Conservation (phyloP, 2,888 invertebrate genomes). For the Octodonta nipae region DNA sequence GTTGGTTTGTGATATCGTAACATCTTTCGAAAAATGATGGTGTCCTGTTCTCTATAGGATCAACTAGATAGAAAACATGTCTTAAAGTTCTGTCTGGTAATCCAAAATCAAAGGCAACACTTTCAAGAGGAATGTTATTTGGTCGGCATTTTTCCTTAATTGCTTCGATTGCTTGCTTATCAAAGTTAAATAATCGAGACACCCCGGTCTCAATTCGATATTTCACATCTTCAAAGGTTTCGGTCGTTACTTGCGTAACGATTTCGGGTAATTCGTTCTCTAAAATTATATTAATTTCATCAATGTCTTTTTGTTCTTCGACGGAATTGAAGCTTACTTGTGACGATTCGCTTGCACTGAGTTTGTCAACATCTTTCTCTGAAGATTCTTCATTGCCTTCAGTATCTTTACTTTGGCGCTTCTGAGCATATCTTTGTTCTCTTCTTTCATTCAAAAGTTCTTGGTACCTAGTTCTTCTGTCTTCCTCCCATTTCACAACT, state of each 20-base stretch:
- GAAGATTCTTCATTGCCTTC: not conserved
- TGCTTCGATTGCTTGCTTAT: slow-evolving; percentile 35
- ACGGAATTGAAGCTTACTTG: slow-evolving; percentile 34
- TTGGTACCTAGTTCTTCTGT: slow-evolving; percentile 19
- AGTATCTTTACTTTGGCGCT: slow-evolving; percentile 12
- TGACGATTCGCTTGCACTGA: slow-evolving; percentile 10
- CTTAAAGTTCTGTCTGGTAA: slow-evolving; percentile 24
- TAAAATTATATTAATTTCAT: slow-evolving; percentile 33
- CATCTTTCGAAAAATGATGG: slow-evolving; percentile 45
- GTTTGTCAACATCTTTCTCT: not conserved
- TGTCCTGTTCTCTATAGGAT: slow-evolving; percentile 35
- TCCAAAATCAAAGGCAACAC: slow-evolving; percentile 35
- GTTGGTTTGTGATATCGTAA: slow-evolving; percentile 38
- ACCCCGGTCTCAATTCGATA: slow-evolving; percentile 38
- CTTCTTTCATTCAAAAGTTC: slow-evolving; percentile 25
- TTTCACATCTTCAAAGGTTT: slow-evolving; percentile 37
- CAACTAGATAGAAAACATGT: slow-evolving; percentile 22
- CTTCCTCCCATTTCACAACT: slow-evolving; percentile 21
- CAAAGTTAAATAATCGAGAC: slow-evolving; percentile 36
- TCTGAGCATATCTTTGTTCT: slow-evolving; percentile 23
- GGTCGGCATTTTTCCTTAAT: slow-evolving; percentile 32
- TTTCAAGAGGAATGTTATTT: slow-evolving; percentile 37
- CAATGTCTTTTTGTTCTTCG: slow-evolving; percentile 39
- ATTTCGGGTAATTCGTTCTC: slow-evolving; percentile 35
- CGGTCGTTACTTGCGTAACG: slow-evolving; percentile 36